Evolutionary conservation across 1,140 invertebrate species (phyloP).

Genomic region (Neotoxoptera formosana): DNA sequence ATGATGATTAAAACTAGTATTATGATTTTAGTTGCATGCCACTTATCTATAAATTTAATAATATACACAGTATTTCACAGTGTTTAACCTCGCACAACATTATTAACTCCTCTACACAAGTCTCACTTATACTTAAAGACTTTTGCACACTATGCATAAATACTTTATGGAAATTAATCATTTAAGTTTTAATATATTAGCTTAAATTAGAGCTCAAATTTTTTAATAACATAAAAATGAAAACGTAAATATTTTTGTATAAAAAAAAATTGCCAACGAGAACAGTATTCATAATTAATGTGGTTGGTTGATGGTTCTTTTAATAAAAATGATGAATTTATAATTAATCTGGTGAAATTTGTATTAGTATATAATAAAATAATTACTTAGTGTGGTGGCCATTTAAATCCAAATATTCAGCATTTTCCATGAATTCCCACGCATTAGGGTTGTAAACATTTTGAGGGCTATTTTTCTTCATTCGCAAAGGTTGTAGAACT

Average conservation of each 20-base stretch:
- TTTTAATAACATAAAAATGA: background rate
- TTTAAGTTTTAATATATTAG: background rate
- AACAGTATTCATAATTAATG: background rate
- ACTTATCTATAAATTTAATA: background rate
- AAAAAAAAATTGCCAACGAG: too few species aligned
- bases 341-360: background rate
- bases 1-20: background rate
- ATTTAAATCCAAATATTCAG: slow-evolving; percentile 76
- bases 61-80: background rate
- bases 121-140: too few species aligned
- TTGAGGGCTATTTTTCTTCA: slow-evolving; percentile 66
- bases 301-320: background rate
- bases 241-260: too few species aligned
- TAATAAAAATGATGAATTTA: background rate
- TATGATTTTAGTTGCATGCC: background rate
- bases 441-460: slow-evolving; percentile 80
- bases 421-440: slow-evolving; percentile 76
- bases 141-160: background rate
- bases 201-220: background rate
- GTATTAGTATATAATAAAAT: background rate
- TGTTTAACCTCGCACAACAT: too few species aligned
- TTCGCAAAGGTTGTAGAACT: slow-evolving; percentile 76
- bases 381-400: slow-evolving; percentile 70
- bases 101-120: too few species aligned
- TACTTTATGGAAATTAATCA: background rate